Evolutionary conservation across 2,888 invertebrate species (phyloP).

Genomic region (Scaptodrosophila latifasciaeformis): DNA sequence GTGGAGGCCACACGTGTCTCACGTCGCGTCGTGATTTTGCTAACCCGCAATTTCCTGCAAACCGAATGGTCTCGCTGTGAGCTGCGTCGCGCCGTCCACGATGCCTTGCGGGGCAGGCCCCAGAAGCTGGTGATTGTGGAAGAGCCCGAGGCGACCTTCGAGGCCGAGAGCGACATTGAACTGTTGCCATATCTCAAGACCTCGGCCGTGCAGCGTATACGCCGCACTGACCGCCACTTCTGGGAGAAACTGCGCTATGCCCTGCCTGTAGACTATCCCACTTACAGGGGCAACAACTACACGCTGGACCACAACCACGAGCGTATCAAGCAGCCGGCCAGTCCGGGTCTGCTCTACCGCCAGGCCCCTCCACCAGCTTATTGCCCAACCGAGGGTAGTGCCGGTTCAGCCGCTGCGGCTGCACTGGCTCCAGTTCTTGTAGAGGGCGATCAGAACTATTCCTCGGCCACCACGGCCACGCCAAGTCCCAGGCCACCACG

Average conservation of each 20-base stretch:
- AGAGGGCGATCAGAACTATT: conserved; percentile 78
- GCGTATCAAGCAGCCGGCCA: conserved; percentile 74
- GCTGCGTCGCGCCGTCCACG: conserved; percentile 91
- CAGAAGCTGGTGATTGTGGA: conserved; percentile 93
- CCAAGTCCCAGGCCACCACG: conserved; percentile 77
- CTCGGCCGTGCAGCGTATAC: conserved; percentile 83
- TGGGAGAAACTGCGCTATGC: conserved; percentile 94
- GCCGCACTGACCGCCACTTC: conserved; percentile 92
- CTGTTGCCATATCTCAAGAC: conserved; percentile 91
- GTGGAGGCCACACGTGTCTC: conserved; percentile 92
- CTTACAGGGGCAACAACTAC: conserved; percentile 90
- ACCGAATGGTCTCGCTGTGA: conserved; percentile 96
- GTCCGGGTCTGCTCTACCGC: conserved; percentile 73
- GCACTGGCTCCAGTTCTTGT: conserved; percentile 16
- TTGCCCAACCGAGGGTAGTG: conserved; percentile 72
- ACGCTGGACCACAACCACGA: conserved; percentile 80
- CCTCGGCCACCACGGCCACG: conserved; percentile 81
- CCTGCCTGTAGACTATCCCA: conserved; percentile 84
- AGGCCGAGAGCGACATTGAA: conserved; percentile 91
- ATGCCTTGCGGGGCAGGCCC: conserved; percentile 88
- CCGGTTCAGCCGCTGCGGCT: conserved; percentile 21
- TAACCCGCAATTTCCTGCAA: conserved; percentile 93
- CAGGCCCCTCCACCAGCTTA: conserved; percentile 75
- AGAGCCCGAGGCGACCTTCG: conserved; percentile 87
- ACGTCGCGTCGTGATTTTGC: conserved; percentile 88